Evolutionary conservation across 2,888 invertebrate genomes (phyloP), one percentile per base, ranked within the genome.

Genomic region (Drosophila nigritarsus): DNA sequence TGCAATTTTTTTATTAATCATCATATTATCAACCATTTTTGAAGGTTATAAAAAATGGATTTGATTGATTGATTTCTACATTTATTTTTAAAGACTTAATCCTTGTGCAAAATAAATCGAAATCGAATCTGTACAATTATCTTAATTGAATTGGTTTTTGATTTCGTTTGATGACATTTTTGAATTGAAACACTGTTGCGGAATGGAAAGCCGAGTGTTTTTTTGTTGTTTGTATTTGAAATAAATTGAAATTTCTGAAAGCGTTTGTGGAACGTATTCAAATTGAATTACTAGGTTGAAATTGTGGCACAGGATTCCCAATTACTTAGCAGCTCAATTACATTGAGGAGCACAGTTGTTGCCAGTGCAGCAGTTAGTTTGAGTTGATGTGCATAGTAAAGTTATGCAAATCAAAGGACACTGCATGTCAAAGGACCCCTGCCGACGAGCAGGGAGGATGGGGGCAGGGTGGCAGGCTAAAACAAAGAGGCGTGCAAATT

Each of bases 401-500:
- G 24, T 27, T 54, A 36, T 54, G 27, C 24, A 54, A 54, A 34
- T 24, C 36, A 36, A 27, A 36, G 18, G 27, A 54, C 24, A 24
- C 15, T 24, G 53, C 20, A 24, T 45, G 20, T 8, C 45, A 24
- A 45, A 15, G 15, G 45, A 24, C 20, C 20, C 13, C 24, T 11
- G 20, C 51, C 30, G 4, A 30, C 9, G 29, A 20, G 30, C n/a
- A 18, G 51, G 7, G 5, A 0, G 3, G 20, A 2, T 5, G 45
- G 48, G 11, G 15, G 27, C 5, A 7, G 24, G 6, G 2, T 1
- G 24, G 15, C 9, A 3, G 15, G 18, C n/a, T 32, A 7, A 24
- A 58, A 32, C 32, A 30, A 42, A 45, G 30, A 45, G 18, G 18
- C 18, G 11, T 34, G 29, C 24, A 58, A 24, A 42, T 51, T 65